These are phyloP conservation scores for Tragelaphus scriptus DNA, from an alignment of 2,113 vertebrate genomes.

Conservation along the genomic window DNA sequence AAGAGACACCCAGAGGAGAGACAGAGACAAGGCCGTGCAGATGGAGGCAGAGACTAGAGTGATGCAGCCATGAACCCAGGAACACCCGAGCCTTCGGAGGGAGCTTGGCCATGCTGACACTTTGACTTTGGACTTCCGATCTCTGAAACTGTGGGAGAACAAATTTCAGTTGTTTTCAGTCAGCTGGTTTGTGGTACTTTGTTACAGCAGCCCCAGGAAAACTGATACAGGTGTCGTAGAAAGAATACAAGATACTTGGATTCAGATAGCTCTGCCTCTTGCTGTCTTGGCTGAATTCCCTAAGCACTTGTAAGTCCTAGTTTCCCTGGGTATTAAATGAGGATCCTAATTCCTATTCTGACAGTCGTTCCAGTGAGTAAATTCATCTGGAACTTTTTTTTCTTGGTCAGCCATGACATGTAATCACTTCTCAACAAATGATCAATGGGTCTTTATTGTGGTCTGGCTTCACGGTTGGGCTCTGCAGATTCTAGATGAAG, in stretches of 20 bases:
- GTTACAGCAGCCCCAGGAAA: no score
- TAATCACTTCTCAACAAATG: not conserved
- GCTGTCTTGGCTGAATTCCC: not conserved
- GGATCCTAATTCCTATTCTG: not conserved
- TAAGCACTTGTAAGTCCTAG: not conserved
- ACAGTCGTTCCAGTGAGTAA: not conserved
- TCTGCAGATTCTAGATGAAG: not conserved
- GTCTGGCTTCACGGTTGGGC: not conserved
- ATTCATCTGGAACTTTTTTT: not conserved
- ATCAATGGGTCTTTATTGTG: not conserved
- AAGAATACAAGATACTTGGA: not conserved
- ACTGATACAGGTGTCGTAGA: rapidly evolving
- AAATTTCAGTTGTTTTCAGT: not conserved
- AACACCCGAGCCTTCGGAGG: not conserved
- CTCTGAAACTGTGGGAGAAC: not conserved
- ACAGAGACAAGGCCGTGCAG: no score
- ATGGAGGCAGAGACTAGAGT: not conserved
- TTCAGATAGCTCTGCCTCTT: not conserved
- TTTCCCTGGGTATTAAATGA: not conserved
- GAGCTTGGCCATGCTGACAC: not conserved
- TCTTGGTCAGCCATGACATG: not conserved
- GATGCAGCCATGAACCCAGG: not conserved
- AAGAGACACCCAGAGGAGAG: not conserved
- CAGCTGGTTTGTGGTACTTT: not conserved
- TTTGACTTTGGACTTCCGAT: not conserved